Percentiles rank a stretch among this genome's conserved stretches.
Conservation (phyloP, 2,888 invertebrate species). For the Heteropelma amictum region DNA sequence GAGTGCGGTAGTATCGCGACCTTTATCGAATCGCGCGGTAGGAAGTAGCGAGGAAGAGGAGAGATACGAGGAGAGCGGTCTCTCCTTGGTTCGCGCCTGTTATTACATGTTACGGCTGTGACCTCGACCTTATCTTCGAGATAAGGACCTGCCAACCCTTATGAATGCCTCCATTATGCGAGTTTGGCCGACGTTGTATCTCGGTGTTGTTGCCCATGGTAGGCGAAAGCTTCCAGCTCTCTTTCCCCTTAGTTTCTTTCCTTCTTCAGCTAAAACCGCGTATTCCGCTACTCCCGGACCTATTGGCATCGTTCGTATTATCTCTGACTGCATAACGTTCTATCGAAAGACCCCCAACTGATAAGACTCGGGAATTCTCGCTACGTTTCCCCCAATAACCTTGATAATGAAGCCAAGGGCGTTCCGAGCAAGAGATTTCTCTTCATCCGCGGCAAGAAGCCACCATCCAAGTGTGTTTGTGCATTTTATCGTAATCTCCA, state of each 20-base stretch:
- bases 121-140: constrained; percentile 68
- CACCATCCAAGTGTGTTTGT: neutral
- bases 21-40: constrained; percentile 65
- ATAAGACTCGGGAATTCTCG: constrained; percentile 56
- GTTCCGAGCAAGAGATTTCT: neutral
- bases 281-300: constrained; percentile 2
- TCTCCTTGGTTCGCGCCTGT: constrained; percentile 37
- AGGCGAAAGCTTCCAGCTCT: too few species aligned
- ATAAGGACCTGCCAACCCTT: constrained; percentile 74
- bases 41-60: neutral
- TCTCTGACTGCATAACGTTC: constrained; percentile 28
- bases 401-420: constrained; percentile 41
- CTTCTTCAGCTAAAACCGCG: constrained; percentile 13
- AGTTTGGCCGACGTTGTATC: constrained; percentile 53
- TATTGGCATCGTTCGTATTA: constrained; percentile 14
- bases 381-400: constrained; percentile 45
- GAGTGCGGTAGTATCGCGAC: constrained; percentile 61
- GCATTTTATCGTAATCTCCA: neutral
- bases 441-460: constrained; percentile 4
- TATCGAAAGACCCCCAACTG: constrained; percentile 35
- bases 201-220: constrained; percentile 42
- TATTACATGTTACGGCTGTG: constrained; percentile 58
- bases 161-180: constrained; percentile 72
- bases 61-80: constrained; percentile 18
- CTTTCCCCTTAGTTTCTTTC: constrained; percentile 26